phyloP scores from a whole-genome alignment of 92 coral and sea anemone genomes.

The Phenganax stokvisi region DNA sequence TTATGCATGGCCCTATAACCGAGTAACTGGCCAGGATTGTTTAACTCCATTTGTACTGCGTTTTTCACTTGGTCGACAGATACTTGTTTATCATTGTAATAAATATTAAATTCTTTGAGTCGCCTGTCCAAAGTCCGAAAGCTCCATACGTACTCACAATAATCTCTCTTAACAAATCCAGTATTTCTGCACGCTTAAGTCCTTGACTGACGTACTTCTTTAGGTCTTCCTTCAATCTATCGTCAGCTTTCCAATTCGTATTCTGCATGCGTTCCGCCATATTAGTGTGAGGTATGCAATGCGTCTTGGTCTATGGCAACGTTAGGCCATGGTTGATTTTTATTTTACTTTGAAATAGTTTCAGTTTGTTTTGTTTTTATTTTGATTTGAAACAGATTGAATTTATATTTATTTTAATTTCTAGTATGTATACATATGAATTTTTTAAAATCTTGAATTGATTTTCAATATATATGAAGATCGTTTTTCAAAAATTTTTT shows the following conservation, averaged over 20 bases:
- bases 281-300: no score
- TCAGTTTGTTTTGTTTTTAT: no score
- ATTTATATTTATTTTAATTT: no score
- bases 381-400: no score
- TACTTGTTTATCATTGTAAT: neutral
- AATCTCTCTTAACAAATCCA: constrained; percentile 29
- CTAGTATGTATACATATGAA: no score
- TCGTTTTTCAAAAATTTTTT: no score
- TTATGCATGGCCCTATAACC: constrained; percentile 18
- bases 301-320: no score
- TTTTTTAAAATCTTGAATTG: no score
- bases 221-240: neutral
- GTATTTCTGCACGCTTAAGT: constrained; percentile 10
- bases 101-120: constrained; percentile 1
- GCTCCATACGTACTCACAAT: constrained; percentile 19
- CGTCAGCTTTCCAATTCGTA: constrained; percentile 10
- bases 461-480: no score
- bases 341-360: no score
- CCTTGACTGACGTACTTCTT: neutral
- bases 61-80: neutral
- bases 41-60: constrained; percentile 7
- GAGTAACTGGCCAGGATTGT: neutral
- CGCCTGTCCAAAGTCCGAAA: constrained; percentile 16
- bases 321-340: no score
- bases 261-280: no score